Percentiles rank a stretch among this genome's conserved stretches.
Conservation (phyloP, 2,113 vertebrate genomes). For the Phaethornis superciliosus region DNA sequence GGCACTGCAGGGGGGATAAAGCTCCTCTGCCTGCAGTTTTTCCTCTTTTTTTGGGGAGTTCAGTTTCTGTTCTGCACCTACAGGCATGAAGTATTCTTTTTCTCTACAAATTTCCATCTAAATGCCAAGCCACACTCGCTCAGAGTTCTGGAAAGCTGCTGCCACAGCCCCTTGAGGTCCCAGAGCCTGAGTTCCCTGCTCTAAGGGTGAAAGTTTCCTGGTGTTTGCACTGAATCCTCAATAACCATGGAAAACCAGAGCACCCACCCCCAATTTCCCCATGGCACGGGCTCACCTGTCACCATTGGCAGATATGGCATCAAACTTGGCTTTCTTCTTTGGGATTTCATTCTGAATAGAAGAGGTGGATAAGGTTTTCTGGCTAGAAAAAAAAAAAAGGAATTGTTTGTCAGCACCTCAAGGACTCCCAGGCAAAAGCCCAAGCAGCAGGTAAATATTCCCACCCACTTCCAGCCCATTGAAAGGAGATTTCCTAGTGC, state of each 20-base stretch:
- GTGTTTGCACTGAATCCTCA: not conserved
- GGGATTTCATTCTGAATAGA: slow-evolving; percentile 87
- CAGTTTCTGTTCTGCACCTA: not conserved
- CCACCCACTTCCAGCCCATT: slow-evolving; percentile 26
- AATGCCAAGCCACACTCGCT: not conserved
- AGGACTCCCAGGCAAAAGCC: slow-evolving; percentile 40
- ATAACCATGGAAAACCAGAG: not conserved
- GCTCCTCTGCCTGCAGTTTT: not conserved
- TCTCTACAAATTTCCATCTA: not conserved
- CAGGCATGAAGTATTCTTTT: not conserved
- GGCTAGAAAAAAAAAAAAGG: slow-evolving; percentile 73
- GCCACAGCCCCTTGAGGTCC: not conserved
- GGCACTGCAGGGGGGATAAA: not conserved
- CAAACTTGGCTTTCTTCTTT: slow-evolving; percentile 87
- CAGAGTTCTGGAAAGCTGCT: not conserved
- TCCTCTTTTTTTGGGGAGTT: not conserved
- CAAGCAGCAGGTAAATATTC: slow-evolving; percentile 18
- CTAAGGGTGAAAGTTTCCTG: not conserved
- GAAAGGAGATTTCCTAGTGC: not conserved
- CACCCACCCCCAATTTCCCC: not conserved
- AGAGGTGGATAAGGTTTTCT: slow-evolving; percentile 86
- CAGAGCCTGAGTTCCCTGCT: not conserved
- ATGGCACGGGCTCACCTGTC: slow-evolving; percentile 78
- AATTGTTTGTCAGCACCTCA: slow-evolving; percentile 57
- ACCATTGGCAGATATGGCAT: slow-evolving; percentile 82